Base-by-base conservation (phyloP, 2,888 invertebrate species). In the Poecilobothrus nobilitatus region DNA sequence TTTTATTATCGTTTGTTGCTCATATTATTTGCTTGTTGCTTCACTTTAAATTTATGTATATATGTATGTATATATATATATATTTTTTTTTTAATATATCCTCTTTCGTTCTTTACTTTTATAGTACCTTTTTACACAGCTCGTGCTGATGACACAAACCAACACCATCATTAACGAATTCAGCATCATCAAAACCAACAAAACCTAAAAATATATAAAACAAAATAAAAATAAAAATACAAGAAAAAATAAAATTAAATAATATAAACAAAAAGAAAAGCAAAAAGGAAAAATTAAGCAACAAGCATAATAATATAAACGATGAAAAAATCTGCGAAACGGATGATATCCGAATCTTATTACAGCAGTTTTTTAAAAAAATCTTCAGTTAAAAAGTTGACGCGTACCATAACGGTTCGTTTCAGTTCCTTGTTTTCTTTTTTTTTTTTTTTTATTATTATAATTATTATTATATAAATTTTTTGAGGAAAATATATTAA, bases 371-470 rank as follows among this genome's bases (percentile, higher is more conserved):
- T 73, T 27, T 27, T 27, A 27, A 27, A 27, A 70, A 64, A 69
- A 73, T 71, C 71, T 74, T 81, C 79, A 81, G 81, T 81, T 79
- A 78, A 78, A 76, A 78, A 76, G 77, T 80, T 80, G 80, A 79
- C 79, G 79, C 78, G 80, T 77, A 76, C 79, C 75, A 77, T 79
- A 78, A 77, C 80, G 79, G 81, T 81, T 79, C 78, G 76, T 63
- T 63, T 63, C 63, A 27, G 15, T 53, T 53, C 53, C 44, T 53
- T 9, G 15, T 12, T 53, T 53, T 18, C 18, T 18, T 53, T 53
- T 53, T 37, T 37, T 37, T 1, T 10, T 10, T 10, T 10, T 37
- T 37, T 37, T 37, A 37, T 37, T 37, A 37, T 8, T 37, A 37
- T 10, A 37, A 37, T 37, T 37, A 37, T 5, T 8, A 37, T 8